phyloP scores from a whole-genome alignment of 2,113 vertebrate genomes.

The Hippocampus comes region DNA sequence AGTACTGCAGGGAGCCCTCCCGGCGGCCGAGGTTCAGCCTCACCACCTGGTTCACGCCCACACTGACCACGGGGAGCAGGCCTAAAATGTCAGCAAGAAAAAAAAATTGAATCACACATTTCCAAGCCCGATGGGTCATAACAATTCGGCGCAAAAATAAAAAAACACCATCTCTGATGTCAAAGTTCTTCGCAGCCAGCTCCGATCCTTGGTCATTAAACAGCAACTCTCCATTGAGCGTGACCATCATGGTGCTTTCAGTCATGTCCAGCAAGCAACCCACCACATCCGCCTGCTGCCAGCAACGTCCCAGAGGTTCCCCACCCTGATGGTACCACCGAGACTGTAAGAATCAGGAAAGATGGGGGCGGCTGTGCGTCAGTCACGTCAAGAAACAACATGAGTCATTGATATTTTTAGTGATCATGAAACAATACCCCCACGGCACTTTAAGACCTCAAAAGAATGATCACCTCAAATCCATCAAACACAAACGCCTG shows the following conservation, averaged over 20 bases:
- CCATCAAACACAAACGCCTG: conserved; percentile 89
- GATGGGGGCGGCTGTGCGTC: not conserved
- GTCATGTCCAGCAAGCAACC: conserved; percentile 89
- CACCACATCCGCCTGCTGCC: conserved; percentile 86
- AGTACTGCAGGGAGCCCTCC: conserved; percentile 83
- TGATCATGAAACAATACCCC: not conserved
- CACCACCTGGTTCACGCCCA: conserved; percentile 86
- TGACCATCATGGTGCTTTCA: conserved; percentile 88
- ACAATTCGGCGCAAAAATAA: not conserved
- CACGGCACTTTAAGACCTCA: not conserved
- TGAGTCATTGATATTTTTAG: not conserved
- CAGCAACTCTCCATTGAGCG: conserved; percentile 88
- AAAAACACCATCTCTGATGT: conserved; percentile 75
- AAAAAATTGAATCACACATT: not conserved
- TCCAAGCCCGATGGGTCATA: not conserved
- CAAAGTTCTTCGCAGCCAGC: conserved; percentile 87
- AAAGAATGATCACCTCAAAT: conserved; percentile 79
- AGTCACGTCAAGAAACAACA: not conserved
- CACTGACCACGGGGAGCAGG: conserved; percentile 84
- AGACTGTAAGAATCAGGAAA: conserved; percentile 68
- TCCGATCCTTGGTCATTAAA: conserved; percentile 89
- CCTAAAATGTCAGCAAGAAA: conserved; percentile 63
- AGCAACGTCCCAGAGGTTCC: conserved; percentile 83
- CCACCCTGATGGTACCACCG: conserved; percentile 87
- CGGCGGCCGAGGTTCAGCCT: conserved; percentile 88